Evolutionary conservation across 2,113 vertebrate species (phyloP).

Genomic region (Phodopus roborovskii): DNA sequence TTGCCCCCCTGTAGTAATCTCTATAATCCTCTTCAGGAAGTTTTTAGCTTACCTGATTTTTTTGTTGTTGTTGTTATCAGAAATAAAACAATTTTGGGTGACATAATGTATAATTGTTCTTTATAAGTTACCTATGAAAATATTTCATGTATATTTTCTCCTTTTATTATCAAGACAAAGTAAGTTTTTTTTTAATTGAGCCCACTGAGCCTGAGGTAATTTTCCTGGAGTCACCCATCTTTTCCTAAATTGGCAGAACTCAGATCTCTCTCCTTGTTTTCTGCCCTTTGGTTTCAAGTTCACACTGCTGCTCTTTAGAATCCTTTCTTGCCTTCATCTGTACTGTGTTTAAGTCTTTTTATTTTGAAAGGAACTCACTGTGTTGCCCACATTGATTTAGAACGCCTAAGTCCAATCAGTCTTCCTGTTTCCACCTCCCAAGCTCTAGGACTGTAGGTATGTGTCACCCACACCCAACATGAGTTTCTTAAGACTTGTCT

Average conservation of each 20-base stretch:
- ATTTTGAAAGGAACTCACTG: not conserved
- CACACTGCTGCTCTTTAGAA: not conserved
- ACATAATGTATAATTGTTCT: not conserved
- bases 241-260: not conserved
- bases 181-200: not conserved
- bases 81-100: not conserved
- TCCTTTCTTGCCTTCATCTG: not conserved
- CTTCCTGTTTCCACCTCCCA: not conserved
- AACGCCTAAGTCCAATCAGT: not conserved
- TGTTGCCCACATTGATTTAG: not conserved
- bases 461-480: not conserved
- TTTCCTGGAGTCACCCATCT: not conserved
- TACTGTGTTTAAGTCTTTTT: not conserved
- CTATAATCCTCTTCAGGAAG: not conserved
- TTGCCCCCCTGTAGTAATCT: not conserved
- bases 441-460: not conserved
- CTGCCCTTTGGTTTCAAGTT: not conserved
- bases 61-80: not conserved
- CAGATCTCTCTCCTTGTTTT: not conserved
- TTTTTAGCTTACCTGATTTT: not conserved
- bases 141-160: not conserved
- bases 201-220: not conserved
- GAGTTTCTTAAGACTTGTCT: not conserved
- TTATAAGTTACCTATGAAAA: not conserved
- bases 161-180: not conserved